Evolutionary conservation across 2,113 vertebrate genomes (phyloP), one percentile per base, ranked within the genome.

Genomic region (Empidonax traillii): DNA sequence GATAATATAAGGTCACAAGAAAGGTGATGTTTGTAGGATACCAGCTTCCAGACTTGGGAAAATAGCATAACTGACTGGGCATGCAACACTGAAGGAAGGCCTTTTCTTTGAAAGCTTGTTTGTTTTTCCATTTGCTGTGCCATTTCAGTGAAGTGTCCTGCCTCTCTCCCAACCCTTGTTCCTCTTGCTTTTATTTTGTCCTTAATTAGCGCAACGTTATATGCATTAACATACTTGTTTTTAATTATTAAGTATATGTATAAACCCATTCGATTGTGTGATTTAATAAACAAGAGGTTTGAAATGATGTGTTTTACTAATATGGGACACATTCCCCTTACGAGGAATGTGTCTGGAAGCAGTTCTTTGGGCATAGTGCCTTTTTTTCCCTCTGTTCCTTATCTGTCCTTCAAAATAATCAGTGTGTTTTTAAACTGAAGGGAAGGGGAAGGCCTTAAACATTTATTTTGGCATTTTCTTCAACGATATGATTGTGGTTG

Each of bases 401-500:
- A 59, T 80, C 82, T 85, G 33, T 59, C 85, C 68, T 94, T 93
- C 51, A 71, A 24, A 69, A 31, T 89, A 93, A 93, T 89, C 77
- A 65, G 62, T 46, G 19, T 68, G 43, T 63, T 93, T 91, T 96
- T 67, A 80, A 85, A 73, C 41, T 66, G 62, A 89, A 39, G 21
- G 47, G 76, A 72, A 56, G 9, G 33, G 30, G 18, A 78, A 69
- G 72, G 83, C 44, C 78, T 80, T 72, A 72, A 96, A 86, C 25
- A 11, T 91, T 88, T 96, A 68, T 77, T 93, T 95, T 96, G 92
- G 90, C 94, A 84, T 78, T 95, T 84, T 13, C 65, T 92, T 78
- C 61, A 28, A 22, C 1, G 24, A 41, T 88, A 5, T 23, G 79
- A 52, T 87, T 90, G 41, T 86, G 68, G 61, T 66, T 85, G 44